Percentiles rank a stretch among this genome's conserved stretches.
Evolutionary conservation across 1,140 invertebrate species (phyloP).

Genomic region (Aplysia californica): DNA sequence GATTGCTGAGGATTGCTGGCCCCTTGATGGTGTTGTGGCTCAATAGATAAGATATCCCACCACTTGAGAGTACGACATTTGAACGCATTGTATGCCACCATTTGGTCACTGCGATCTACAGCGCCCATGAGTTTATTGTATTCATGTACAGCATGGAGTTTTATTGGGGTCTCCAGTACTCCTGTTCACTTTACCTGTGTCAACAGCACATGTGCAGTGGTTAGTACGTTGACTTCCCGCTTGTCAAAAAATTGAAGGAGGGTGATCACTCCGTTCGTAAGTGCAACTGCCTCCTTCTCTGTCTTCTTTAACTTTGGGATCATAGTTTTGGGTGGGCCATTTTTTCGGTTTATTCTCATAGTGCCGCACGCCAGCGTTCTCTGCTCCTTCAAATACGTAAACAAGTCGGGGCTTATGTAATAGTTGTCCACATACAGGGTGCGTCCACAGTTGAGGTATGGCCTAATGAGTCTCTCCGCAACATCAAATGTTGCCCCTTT

Average conservation of each 20-base stretch:
- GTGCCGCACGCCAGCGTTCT: conserved; percentile 1
- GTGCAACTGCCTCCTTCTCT: not conserved
- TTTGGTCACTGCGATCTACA: not conserved
- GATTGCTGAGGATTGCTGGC: not conserved
- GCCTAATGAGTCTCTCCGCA: not conserved
- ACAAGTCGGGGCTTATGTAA: conserved; percentile 6
- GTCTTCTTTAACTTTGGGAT: not conserved
- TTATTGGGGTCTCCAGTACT: not conserved
- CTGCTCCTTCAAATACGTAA: not conserved
- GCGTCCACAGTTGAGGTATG: not conserved
- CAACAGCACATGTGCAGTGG: not conserved
- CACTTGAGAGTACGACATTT: not conserved
- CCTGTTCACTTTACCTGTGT: not conserved
- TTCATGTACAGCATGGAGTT: not conserved
- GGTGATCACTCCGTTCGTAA: not conserved
- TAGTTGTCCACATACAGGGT: not conserved
- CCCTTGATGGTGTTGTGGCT: not conserved
- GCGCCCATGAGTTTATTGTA: conserved; percentile 4
- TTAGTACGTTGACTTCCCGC: not conserved
- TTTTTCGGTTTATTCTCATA: not conserved
- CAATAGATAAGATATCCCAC: not conserved
- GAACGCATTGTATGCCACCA: not conserved
- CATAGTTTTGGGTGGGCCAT: not conserved
- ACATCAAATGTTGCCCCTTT: conserved; percentile 10
- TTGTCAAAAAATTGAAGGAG: not conserved